phyloP scores from a whole-genome alignment of 2,888 invertebrate species.

The Ypsolopha scabrella region DNA sequence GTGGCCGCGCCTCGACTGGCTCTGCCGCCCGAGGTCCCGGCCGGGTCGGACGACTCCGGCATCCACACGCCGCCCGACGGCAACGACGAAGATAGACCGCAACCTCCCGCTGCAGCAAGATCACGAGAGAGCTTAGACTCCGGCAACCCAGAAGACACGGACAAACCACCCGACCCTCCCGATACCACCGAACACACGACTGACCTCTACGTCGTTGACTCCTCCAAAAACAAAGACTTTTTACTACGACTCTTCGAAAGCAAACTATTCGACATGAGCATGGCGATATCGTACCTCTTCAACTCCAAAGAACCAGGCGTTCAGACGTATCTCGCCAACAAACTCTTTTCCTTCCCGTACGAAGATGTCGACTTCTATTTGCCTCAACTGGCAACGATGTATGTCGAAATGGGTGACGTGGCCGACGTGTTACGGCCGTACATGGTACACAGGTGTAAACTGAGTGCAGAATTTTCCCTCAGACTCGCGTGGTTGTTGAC shows the following conservation, averaged over 20 bases:
- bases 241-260: slow-evolving; percentile 95
- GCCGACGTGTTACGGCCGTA: slow-evolving; percentile 79
- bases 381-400: slow-evolving; percentile 98
- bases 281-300: slow-evolving; percentile 98
- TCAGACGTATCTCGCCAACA: slow-evolving; percentile 97
- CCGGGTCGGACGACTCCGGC: slow-evolving; percentile 85
- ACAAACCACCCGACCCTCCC: slow-evolving; percentile 58
- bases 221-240: slow-evolving; percentile 73
- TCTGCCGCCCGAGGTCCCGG: slow-evolving; percentile 55
- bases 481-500: slow-evolving; percentile 97
- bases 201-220: slow-evolving; percentile 39
- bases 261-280: slow-evolving; percentile 95
- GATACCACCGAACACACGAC: slow-evolving; percentile 41
- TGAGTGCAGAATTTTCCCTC: slow-evolving; percentile 95
- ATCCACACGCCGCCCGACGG: slow-evolving; percentile 65
- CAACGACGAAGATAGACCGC: slow-evolving; percentile 47
- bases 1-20: slow-evolving; percentile 70
- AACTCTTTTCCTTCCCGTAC: slow-evolving; percentile 94
- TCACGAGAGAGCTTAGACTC: slow-evolving; percentile 83
- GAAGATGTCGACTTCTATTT: slow-evolving; percentile 97
- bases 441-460: slow-evolving; percentile 78
- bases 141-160: slow-evolving; percentile 73
- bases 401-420: slow-evolving; percentile 97
- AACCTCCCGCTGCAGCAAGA: slow-evolving; percentile 57
- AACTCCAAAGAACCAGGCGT: slow-evolving; percentile 99